A percentile compares a stretch with the other conserved stretches of the same genome.
Evolutionary conservation across 1,140 invertebrate species (phyloP).

Genomic region (Drosophila leontia): DNA sequence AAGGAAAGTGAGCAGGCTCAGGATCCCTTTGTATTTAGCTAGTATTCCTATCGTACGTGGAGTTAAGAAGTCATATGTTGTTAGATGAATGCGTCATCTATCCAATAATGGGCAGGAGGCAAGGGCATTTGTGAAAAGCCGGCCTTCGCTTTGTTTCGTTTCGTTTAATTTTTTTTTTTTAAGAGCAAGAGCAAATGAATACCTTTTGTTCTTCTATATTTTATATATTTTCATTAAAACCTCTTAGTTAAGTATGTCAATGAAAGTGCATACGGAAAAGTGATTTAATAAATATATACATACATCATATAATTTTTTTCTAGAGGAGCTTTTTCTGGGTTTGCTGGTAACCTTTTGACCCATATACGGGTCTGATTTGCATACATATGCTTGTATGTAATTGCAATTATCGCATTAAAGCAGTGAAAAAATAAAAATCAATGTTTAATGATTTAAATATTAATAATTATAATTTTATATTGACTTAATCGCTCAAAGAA

Average conservation of each 20-base stretch:
- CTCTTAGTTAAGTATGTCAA: conserved; percentile 14
- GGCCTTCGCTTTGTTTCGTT: neutral
- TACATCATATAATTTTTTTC: conserved; percentile 9
- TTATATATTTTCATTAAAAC: conserved; percentile 1
- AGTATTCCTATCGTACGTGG: neutral
- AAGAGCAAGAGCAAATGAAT: neutral
- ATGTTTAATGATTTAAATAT: too few relatives aligned
- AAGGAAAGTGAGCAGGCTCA: conserved; percentile 5
- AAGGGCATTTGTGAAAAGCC: conserved; percentile 14
- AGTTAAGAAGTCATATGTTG: neutral
- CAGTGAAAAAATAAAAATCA: too few relatives aligned
- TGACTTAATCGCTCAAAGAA: too few relatives aligned
- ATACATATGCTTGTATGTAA: too few relatives aligned
- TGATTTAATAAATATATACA: conserved; percentile 33
- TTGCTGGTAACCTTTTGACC: neutral
- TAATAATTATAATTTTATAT: too few relatives aligned
- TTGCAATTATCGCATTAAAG: too few relatives aligned
- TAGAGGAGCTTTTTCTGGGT: neutral
- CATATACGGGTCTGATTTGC: too few relatives aligned
- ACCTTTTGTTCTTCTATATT: neutral
- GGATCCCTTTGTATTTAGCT: neutral
- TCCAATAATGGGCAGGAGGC: conserved; percentile 3
- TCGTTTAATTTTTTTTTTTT: neutral
- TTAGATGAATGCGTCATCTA: neutral
- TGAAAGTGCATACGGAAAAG: conserved; percentile 17